These are phyloP conservation scores for Rattus rattus DNA, from an alignment of 2,113 vertebrate genomes.

Conservation along the genomic window DNA sequence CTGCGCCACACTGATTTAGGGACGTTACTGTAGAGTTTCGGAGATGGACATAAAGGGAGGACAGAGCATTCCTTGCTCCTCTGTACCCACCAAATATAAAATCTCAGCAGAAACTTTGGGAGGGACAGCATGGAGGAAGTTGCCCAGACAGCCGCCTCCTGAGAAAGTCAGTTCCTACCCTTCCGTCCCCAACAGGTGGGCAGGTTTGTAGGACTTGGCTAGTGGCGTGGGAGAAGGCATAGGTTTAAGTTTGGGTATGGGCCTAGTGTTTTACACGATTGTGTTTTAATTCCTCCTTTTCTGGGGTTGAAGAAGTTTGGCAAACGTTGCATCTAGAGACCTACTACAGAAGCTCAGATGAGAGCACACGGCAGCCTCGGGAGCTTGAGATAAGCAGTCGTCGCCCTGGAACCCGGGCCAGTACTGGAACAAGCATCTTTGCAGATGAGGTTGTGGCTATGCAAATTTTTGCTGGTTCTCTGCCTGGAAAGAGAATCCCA, in stretches of 20 bases:
- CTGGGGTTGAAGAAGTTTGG: slow-evolving; percentile 55
- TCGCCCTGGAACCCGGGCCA: slow-evolving; percentile 2
- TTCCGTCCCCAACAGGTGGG: slow-evolving; percentile 49
- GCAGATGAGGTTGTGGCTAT: slow-evolving; percentile 55
- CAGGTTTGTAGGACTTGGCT: slow-evolving; percentile 46
- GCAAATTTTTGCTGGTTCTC: slow-evolving; percentile 71
- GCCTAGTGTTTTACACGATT: slow-evolving; percentile 61
- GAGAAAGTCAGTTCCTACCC: neutral
- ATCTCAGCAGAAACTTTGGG: slow-evolving; percentile 61
- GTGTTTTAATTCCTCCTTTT: slow-evolving; percentile 65
- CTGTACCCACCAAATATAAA: slow-evolving; percentile 51
- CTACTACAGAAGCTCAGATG: slow-evolving; percentile 48
- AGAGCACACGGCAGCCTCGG: neutral
- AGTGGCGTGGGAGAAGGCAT: slow-evolving; percentile 38
- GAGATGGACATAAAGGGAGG: neutral
- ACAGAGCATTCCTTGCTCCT: neutral
- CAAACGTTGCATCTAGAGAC: slow-evolving; percentile 58
- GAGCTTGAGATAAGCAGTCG: slow-evolving; percentile 33
- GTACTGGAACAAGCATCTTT: slow-evolving; percentile 63
- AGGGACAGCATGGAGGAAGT: slow-evolving; percentile 36
- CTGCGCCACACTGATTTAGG: neutral
- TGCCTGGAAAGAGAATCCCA: slow-evolving; percentile 71
- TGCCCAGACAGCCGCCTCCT: slow-evolving; percentile 57
- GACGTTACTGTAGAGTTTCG: neutral
- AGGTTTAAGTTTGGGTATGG: slow-evolving; percentile 49